Percentiles rank a stretch among this genome's conserved stretches.
phyloP scores from a whole-genome alignment of 2,888 invertebrate genomes.

The Aspidapion aeneum region DNA sequence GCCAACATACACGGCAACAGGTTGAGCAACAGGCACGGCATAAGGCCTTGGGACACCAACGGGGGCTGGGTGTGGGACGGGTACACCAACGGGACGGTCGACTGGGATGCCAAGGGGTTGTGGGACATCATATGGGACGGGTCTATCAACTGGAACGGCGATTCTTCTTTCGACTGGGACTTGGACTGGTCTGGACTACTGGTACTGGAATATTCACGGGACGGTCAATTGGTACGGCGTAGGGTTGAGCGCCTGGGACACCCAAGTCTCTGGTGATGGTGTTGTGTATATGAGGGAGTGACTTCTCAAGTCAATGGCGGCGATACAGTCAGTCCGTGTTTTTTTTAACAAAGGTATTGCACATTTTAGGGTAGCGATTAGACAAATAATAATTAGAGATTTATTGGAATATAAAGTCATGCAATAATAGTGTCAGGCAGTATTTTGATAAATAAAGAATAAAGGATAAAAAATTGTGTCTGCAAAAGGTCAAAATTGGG shows the following conservation, averaged over 20 bases:
- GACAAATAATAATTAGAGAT: no score
- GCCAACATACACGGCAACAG: constrained; percentile 24
- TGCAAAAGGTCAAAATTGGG: no score
- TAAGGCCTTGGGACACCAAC: constrained; percentile 25
- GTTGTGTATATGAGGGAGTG: constrained; percentile 39
- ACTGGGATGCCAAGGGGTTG: constrained; percentile 38
- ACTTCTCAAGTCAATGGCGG: constrained; percentile 33
- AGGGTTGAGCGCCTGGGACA: constrained; percentile 50
- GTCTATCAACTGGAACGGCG: constrained; percentile 50
- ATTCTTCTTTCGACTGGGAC: constrained; percentile 43
- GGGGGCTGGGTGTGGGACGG: constrained; percentile 37
- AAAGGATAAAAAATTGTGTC: no score
- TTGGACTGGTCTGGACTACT: constrained; percentile 37
- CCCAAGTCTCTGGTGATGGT: constrained; percentile 50
- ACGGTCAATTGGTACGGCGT: constrained; percentile 39
- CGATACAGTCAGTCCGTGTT: no score
- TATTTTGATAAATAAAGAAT: no score
- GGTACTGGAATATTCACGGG: constrained; percentile 48
- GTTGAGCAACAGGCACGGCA: constrained; percentile 30
- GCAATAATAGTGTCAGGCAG: no score
- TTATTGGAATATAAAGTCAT: no score
- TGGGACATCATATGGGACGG: constrained; percentile 38
- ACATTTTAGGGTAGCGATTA: no score
- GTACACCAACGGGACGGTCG: constrained; percentile 34
- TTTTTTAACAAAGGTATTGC: no score